Percentiles rank a stretch among this genome's conserved stretches.
Evolutionary conservation across 30 jellyfish, hydroid and myxozoan genomes (phyloP).

Genomic region (Mastigias papua): DNA sequence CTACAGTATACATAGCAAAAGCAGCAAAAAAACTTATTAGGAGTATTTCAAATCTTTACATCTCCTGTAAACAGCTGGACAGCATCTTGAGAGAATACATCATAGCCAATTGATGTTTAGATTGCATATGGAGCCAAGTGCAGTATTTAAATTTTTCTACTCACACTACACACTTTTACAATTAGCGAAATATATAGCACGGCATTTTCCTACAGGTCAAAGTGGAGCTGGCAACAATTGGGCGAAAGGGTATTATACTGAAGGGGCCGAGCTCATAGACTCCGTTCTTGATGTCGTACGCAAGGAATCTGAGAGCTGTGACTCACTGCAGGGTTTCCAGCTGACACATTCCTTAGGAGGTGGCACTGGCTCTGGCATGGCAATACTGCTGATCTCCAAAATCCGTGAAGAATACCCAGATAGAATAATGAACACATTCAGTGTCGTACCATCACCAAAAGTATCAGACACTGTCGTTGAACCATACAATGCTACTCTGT

Average conservation of each 20-base stretch:
- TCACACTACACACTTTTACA: too few species aligned
- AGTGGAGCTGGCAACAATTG: constrained; percentile 99
- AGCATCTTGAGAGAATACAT: too few species aligned
- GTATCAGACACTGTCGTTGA: constrained; percentile 97
- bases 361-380: constrained; percentile 98
- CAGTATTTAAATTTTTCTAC: not conserved
- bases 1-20: too few species aligned
- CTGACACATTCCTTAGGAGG: constrained; percentile 97
- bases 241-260: constrained; percentile 98
- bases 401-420: constrained; percentile 98
- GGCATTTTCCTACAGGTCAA: constrained; percentile 53
- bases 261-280: constrained; percentile 95
- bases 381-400: constrained; percentile 89
- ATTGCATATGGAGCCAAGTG: too few species aligned
- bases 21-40: too few species aligned
- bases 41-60: too few species aligned
- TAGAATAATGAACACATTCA: constrained; percentile 89
- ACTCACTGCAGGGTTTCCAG: constrained; percentile 93
- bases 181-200: too few species aligned
- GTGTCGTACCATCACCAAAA: constrained; percentile 97
- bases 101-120: too few species aligned
- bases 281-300: constrained; percentile 79
- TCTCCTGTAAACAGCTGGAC: too few species aligned
- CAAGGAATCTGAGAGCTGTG: constrained; percentile 92
- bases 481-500: constrained; percentile 93